Conservation (phyloP, 2,113 vertebrate species). For the Rhabdornis inornatus region DNA sequence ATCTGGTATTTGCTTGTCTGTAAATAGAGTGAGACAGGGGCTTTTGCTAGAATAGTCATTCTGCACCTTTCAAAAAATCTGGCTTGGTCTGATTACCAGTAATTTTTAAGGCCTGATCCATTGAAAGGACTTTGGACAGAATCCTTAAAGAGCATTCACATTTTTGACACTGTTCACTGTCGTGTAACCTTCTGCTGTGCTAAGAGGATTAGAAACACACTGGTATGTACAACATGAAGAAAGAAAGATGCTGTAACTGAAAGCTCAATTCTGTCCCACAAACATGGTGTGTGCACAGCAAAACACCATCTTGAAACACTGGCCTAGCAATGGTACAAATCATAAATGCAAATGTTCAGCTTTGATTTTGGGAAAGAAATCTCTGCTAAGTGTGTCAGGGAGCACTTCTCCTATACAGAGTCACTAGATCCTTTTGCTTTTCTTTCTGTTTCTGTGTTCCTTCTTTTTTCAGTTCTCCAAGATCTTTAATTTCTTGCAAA, state of each 20-base stretch:
- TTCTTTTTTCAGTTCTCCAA: constrained; percentile 73
- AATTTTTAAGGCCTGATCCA: constrained; percentile 27
- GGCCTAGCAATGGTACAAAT: constrained; percentile 28
- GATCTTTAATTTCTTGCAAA: constrained; percentile 83
- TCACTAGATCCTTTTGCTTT: constrained; percentile 82
- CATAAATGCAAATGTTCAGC: constrained; percentile 21
- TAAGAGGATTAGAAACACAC: constrained; percentile 26
- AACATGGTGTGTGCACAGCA: constrained; percentile 9
- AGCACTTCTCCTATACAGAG: constrained; percentile 77
- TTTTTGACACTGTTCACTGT: neutral
- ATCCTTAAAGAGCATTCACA: constrained; percentile 26
- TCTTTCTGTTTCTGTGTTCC: constrained; percentile 58
- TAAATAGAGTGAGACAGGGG: neutral
- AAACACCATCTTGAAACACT: constrained; percentile 16
- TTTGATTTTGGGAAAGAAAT: neutral
- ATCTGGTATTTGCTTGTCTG: neutral
- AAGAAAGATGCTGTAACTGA: constrained; percentile 25
- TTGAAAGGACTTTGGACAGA: neutral
- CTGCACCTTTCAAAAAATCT: constrained; percentile 11
- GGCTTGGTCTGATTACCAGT: neutral
- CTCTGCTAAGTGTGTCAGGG: constrained; percentile 57
- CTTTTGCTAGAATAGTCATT: constrained; percentile 14
- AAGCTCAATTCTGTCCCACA: constrained; percentile 9
- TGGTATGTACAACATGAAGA: constrained; percentile 22
- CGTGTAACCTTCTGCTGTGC: constrained; percentile 42